Evolutionary conservation across 2,113 vertebrate genomes (phyloP), one percentile per base, ranked within the genome.

Genomic region (Hydropotes inermis): DNA sequence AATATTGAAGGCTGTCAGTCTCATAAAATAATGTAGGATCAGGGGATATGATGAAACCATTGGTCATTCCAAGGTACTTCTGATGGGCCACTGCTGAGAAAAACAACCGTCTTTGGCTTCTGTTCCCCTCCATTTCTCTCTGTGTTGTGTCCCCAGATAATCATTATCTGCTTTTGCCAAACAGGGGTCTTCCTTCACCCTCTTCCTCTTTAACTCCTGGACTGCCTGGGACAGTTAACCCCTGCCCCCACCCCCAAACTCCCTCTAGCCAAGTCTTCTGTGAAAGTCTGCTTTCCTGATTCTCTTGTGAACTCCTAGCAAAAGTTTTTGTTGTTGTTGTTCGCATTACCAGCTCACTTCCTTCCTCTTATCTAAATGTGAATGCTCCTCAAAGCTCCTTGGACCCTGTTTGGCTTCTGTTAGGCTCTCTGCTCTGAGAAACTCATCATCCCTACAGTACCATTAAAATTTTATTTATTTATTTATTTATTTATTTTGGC

Each of bases 101-200:
- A 19, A 39, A 39, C 23, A 33, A 5, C 33, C 88, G 0, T 70
- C 52, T 76, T 79, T 36, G 79, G 52, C 28, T 85, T 97, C 61
- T 61, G 15, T 52, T 57, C 21, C 23, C 10, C n/a, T 91, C 55
- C 52, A 5, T 55, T 81, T n/a, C 93, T 82, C 54, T 97, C 30
- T 13, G 4, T n/a, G 55, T 85, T 95, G 64, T 43, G 43, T 21
- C 23, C 57, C 78, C 50, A 79, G 84, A 76, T 94, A 95, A 91
- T 57, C 50, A 50, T 45, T 87, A 95, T 88, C 82, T 97, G 78
- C 86, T 94, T 96, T 50, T 52, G 83, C 76, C 86, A 94, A 97
- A 58, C 94, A 94, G 58, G 27, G n/a, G 81, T 83, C 93, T 97
- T 96, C 55, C 92, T 81, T 28, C 36, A 30, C 47, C 87, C 14